A percentile compares a stretch with the other conserved stretches of the same genome.
phyloP scores from a whole-genome alignment of 2,113 vertebrate species.

The Poecile atricapillus region DNA sequence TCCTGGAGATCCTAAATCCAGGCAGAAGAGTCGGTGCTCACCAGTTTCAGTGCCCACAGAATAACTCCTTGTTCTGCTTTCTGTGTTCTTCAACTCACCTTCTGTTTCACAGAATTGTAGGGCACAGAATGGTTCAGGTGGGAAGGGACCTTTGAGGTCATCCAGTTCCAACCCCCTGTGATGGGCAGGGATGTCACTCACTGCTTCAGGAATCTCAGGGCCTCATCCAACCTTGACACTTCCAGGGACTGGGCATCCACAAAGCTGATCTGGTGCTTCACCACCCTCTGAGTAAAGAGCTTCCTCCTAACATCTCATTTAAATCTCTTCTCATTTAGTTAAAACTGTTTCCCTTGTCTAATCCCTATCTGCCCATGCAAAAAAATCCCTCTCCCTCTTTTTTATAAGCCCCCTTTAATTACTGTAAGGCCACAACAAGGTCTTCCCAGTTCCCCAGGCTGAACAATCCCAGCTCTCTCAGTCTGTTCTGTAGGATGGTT shows the following conservation, averaged over 20 bases:
- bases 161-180: not conserved
- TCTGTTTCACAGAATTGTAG: rapidly evolving
- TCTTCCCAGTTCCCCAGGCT: not conserved
- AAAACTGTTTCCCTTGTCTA: not conserved
- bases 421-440: not conserved
- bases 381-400: not conserved
- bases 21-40: not conserved
- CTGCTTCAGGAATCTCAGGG: not conserved
- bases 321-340: not conserved
- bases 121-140: not conserved
- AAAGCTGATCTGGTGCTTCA: not conserved
- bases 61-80: not conserved
- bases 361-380: not conserved
- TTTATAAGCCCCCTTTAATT: not conserved
- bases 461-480: not conserved
- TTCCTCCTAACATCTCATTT: not conserved
- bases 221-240: not conserved
- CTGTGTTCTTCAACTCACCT: too few relatives aligned
- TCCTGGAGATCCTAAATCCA: not conserved
- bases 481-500: not conserved
- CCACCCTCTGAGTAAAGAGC: not conserved
- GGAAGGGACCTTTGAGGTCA: not conserved
- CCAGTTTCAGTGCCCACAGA: not conserved
- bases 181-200: not conserved
- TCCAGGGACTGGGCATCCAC: not conserved